Conservation (phyloP, 2,888 invertebrate genomes). For the Agrochola lota region DNA sequence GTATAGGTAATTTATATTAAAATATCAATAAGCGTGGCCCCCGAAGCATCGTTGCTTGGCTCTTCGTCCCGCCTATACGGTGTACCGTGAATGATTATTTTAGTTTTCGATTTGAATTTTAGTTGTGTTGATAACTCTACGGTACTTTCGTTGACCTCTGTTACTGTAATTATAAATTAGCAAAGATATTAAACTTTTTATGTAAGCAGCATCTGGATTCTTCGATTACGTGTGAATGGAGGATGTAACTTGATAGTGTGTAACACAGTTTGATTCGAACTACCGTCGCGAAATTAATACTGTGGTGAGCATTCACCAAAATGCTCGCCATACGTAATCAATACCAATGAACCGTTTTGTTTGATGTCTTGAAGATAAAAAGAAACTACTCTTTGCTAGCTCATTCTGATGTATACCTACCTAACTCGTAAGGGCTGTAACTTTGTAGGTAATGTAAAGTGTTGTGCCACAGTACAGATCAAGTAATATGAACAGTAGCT, state of each 20-base stretch:
- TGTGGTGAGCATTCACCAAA: conserved; percentile 46
- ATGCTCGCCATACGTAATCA: conserved; percentile 21
- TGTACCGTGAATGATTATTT: conserved; percentile 80
- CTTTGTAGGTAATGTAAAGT: too few species aligned
- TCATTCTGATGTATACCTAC: too few species aligned
- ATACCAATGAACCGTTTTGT: conserved; percentile 38
- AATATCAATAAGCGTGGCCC: conserved; percentile 84
- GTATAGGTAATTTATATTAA: conserved; percentile 82
- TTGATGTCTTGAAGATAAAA: not conserved
- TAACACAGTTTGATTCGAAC: conserved; percentile 31
- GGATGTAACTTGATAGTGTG: conserved; percentile 39
- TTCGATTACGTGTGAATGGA: conserved; percentile 25
- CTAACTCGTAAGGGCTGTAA: too few species aligned
- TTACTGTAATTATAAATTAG: conserved; percentile 56
- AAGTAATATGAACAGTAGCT: too few species aligned
- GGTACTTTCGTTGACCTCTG: conserved; percentile 67
- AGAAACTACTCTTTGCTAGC: not conserved
- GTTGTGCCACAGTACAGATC: too few species aligned
- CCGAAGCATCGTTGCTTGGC: conserved; percentile 77
- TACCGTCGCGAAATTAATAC: conserved; percentile 53
- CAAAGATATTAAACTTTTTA: conserved; percentile 43
- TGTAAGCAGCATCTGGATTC: conserved; percentile 8
- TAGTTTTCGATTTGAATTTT: conserved; percentile 77
- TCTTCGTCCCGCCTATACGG: conserved; percentile 81
- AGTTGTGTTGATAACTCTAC: conserved; percentile 57